Evolutionary conservation across 2,888 invertebrate genomes (phyloP).

Genomic region (Agriopis aurantiaria): DNA sequence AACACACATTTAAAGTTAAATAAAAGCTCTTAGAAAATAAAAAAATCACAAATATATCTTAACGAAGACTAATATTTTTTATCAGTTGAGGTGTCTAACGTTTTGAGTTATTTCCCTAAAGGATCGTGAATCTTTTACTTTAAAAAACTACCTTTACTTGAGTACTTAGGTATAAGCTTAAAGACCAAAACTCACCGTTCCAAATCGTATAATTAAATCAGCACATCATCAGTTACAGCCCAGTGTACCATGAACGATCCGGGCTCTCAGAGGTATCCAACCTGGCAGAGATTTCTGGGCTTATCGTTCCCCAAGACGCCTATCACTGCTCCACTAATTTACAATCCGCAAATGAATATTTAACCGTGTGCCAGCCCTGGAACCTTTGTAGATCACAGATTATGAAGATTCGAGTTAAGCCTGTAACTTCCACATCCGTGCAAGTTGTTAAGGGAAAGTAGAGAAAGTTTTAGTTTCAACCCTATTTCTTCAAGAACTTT

Average conservation of each 20-base stretch:
- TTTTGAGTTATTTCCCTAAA: too few relatives aligned
- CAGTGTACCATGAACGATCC: conserved; percentile 47
- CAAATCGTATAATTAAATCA: conserved; percentile 19
- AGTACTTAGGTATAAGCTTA: background rate
- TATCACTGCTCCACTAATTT: conserved; percentile 78
- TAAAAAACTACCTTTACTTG: too few relatives aligned
- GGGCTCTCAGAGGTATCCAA: conserved; percentile 50
- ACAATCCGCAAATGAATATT: conserved; percentile 81
- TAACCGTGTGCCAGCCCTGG: conserved; percentile 55
- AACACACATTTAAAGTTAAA: too few relatives aligned
- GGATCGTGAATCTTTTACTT: too few relatives aligned
- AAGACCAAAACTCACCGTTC: background rate
- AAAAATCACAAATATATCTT: too few relatives aligned
- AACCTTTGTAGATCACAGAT: conserved; percentile 31
- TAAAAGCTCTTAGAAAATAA: too few relatives aligned
- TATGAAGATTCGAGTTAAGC: conserved; percentile 29
- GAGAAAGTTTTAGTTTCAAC: conserved; percentile 15
- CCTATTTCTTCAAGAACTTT: conserved; percentile 14
- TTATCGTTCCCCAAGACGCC: conserved; percentile 64
- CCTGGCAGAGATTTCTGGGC: conserved; percentile 45
- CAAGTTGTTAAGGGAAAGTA: conserved; percentile 22
- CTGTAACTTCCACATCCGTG: conserved; percentile 22
- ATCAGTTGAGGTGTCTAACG: too few relatives aligned
- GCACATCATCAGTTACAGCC: conserved; percentile 38
- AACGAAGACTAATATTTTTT: too few relatives aligned